A percentile compares a stretch with the other conserved stretches of the same genome.
phyloP scores from a whole-genome alignment of 2,888 invertebrate genomes.

The Syritta pipiens region DNA sequence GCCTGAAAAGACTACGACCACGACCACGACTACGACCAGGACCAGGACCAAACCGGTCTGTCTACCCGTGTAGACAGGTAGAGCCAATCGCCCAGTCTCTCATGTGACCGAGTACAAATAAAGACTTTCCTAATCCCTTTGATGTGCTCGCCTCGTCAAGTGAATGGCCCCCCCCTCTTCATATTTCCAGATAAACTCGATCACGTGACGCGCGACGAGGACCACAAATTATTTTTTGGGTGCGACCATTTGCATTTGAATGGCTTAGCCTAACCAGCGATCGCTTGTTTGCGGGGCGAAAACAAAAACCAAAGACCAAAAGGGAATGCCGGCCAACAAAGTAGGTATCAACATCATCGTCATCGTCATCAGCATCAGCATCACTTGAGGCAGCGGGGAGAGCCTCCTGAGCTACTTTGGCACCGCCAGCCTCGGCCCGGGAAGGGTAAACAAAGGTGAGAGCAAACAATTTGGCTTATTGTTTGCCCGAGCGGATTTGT shows the following conservation, averaged over 20 bases:
- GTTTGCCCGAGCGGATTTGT: conserved; percentile 51
- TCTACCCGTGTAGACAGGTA: too few species aligned
- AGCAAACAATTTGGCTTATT: conserved; percentile 55
- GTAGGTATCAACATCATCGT: conserved; percentile 57
- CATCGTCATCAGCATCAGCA: conserved; percentile 16
- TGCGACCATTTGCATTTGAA: conserved; percentile 59
- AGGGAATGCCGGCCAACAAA: conserved; percentile 45
- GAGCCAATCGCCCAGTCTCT: too few species aligned
- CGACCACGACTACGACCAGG: conserved; percentile 1
- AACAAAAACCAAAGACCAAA: conserved; percentile 47
- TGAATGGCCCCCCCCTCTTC: conserved; percentile 32
- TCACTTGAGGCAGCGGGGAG: background rate
- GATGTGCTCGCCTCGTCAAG: conserved; percentile 61
- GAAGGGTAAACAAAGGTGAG: conserved; percentile 64
- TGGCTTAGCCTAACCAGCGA: conserved; percentile 40
- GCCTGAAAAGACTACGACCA: background rate
- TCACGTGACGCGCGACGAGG: conserved; percentile 41
- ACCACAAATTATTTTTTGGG: conserved; percentile 36
- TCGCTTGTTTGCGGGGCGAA: conserved; percentile 20
- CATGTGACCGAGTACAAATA: conserved; percentile 41
- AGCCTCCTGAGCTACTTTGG: conserved; percentile 24
- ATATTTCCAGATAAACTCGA: conserved; percentile 59
- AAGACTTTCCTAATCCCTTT: conserved; percentile 64
- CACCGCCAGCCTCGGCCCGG: conserved; percentile 35
- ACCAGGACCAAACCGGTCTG: conserved; percentile 47